Evolutionary conservation across 2,888 invertebrate genomes (phyloP).

Genomic region (Drosophila neotestacea): DNA sequence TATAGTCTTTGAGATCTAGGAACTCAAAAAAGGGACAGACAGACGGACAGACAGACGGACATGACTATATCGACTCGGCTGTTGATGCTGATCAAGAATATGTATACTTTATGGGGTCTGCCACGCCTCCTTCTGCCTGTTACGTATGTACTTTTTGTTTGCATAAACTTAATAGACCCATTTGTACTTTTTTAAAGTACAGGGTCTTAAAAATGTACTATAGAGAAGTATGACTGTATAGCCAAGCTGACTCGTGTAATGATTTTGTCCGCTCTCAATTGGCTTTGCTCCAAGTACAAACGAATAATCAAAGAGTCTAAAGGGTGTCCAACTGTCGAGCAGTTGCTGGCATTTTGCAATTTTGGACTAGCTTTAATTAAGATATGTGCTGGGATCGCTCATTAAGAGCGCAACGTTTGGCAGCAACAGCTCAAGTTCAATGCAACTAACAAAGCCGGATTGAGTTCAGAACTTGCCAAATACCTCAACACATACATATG

Average conservation of each 20-base stretch:
- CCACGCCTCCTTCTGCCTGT: no score
- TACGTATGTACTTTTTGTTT: no score
- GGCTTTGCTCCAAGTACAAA: not conserved
- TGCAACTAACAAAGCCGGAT: constrained; percentile 49
- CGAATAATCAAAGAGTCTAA: not conserved
- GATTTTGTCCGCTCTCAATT: not conserved
- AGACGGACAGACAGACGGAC: no score
- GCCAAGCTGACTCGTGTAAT: not conserved
- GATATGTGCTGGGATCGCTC: constrained; percentile 47
- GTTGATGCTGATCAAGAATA: no score
- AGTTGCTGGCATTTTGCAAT: not conserved
- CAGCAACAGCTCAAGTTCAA: constrained; percentile 38
- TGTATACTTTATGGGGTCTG: no score
- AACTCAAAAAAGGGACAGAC: no score
- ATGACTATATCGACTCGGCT: no score
- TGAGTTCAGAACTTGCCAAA: constrained; percentile 42
- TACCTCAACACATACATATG: constrained; percentile 19
- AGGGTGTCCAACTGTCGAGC: constrained; percentile 14
- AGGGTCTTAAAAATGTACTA: not conserved
- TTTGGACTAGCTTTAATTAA: constrained; percentile 52
- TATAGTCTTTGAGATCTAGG: no score
- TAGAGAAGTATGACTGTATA: not conserved
- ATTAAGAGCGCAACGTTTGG: constrained; percentile 53
- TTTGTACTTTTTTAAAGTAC: no score
- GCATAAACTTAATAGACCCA: no score